Conservation (phyloP, 2,113 vertebrate genomes). For the Azemiops feae region DNA sequence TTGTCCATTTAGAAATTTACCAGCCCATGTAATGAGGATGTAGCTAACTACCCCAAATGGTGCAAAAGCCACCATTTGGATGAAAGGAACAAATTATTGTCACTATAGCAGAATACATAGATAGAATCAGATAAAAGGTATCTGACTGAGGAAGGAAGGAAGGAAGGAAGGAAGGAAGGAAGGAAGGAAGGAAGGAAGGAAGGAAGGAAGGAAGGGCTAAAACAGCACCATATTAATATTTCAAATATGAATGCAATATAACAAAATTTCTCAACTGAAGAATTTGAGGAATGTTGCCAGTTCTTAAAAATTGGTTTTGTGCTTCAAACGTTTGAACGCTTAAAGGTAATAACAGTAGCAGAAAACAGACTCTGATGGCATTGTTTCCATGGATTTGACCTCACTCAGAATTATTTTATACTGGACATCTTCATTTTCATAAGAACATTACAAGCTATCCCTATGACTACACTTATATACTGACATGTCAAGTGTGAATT, state of each 20-base stretch:
- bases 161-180: neutral
- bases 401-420: neutral
- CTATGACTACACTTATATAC: neutral
- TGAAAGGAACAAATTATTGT: neutral
- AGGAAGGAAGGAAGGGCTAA: neutral
- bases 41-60: neutral
- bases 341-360: neutral
- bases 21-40: neutral
- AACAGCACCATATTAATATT: neutral
- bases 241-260: neutral
- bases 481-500: neutral
- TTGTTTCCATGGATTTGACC: neutral
- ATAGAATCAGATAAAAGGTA: neutral
- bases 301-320: neutral
- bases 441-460: neutral
- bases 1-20: constrained; percentile 44
- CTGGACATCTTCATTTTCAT: neutral
- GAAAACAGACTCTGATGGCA: neutral
- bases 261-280: neutral
- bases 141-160: neutral
- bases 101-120: neutral
- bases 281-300: neutral
- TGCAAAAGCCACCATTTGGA: neutral
- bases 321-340: neutral
- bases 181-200: no score